phyloP scores from a whole-genome alignment of 2,797 vertebrate species.

The Nyctibius grandis region DNA sequence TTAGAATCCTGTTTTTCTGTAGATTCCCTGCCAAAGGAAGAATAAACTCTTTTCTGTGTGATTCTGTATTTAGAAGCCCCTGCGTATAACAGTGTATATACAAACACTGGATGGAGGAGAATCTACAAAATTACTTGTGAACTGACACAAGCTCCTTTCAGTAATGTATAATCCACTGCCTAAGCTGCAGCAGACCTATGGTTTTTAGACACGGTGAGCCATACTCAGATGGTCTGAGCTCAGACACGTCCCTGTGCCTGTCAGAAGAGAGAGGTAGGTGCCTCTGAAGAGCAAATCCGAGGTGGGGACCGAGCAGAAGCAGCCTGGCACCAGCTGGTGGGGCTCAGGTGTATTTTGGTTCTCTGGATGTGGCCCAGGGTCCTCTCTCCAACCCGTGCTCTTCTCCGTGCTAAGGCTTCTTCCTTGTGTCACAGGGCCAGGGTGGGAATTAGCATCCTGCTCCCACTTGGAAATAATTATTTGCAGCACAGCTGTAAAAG shows the following conservation, averaged over 20 bases:
- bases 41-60: not conserved
- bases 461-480: not conserved
- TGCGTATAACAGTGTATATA: rapidly evolving
- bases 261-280: not conserved
- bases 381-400: not conserved
- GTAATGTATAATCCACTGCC: not conserved
- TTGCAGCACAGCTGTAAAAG: not conserved
- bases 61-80: not conserved
- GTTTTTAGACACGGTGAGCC: not conserved
- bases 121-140: not conserved
- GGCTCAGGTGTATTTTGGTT: not conserved
- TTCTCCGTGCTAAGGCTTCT: not conserved
- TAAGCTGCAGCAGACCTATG: not conserved
- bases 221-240: not conserved
- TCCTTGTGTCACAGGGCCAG: not conserved
- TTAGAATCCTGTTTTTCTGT: not conserved
- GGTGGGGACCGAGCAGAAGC: not conserved
- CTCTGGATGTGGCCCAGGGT: not conserved
- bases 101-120: slow-evolving; percentile 11
- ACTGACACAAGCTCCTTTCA: not conserved
- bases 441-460: not conserved
- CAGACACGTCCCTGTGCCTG: not conserved
- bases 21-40: not conserved
- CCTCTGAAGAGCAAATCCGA: not conserved
- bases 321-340: not conserved